These are phyloP conservation scores for Xestoiulus laeticollis DNA, from an alignment of 2,888 invertebrate species.

Conservation along the genomic window DNA sequence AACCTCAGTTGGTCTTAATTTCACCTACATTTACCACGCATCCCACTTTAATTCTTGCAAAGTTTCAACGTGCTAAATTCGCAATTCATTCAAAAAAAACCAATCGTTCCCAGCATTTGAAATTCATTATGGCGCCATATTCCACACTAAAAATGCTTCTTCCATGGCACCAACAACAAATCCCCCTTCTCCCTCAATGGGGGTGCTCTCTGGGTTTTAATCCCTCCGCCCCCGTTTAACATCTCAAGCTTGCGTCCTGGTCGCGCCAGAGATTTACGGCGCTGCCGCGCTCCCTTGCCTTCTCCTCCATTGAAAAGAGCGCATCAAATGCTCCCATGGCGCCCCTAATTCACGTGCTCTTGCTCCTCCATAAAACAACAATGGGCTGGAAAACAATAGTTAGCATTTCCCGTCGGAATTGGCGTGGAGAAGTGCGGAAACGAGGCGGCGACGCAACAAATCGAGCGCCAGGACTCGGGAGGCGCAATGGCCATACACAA, in stretches of 20 bases:
- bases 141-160: background rate
- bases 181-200: background rate
- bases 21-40: background rate
- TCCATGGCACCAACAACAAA: background rate
- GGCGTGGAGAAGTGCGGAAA: slow-evolving; percentile 28
- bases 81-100: background rate
- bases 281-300: slow-evolving; percentile 24
- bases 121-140: background rate
- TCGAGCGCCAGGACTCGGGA: slow-evolving; percentile 33
- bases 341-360: slow-evolving; percentile 34
- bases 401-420: slow-evolving; percentile 30
- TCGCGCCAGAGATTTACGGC: slow-evolving; percentile 15
- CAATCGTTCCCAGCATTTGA: background rate
- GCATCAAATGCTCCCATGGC: slow-evolving; percentile 33
- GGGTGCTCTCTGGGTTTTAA: background rate
- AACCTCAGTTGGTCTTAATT: background rate
- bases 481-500: background rate
- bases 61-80: background rate
- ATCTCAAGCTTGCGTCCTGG: slow-evolving; percentile 9
- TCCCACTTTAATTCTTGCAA: background rate
- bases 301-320: slow-evolving; percentile 13
- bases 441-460: slow-evolving; percentile 37
- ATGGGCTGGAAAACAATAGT: slow-evolving; percentile 34
- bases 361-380: slow-evolving; percentile 37
- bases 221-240: background rate